phyloP scores from a whole-genome alignment of 2,797 vertebrate species.

The Craterocephalus amniculus region DNA sequence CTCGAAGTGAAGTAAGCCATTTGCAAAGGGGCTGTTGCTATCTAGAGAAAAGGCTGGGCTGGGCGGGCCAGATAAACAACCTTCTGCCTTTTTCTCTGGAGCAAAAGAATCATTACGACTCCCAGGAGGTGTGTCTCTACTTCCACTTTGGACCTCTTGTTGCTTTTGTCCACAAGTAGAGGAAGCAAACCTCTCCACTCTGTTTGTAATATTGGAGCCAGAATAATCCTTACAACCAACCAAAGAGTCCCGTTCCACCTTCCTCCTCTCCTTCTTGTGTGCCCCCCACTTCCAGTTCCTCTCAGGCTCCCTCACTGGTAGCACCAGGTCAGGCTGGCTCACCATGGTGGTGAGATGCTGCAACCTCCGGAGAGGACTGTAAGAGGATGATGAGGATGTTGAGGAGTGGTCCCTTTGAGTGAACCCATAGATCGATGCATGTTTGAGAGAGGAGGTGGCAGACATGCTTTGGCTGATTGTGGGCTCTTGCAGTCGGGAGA shows the following conservation, averaged over 20 bases:
- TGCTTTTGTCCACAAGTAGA: constrained; percentile 41
- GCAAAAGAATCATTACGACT: constrained; percentile 15
- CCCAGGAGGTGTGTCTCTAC: constrained; percentile 22
- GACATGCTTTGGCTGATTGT: constrained; percentile 77
- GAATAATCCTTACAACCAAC: constrained; percentile 52
- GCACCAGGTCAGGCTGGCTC: constrained; percentile 81
- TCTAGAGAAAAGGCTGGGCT: constrained; percentile 84
- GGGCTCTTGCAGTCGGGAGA: constrained; percentile 80
- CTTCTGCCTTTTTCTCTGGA: constrained; percentile 61
- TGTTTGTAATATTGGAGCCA: constrained; percentile 26
- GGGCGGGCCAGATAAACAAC: constrained; percentile 73
- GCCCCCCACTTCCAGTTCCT: constrained; percentile 64
- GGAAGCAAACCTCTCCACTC: constrained; percentile 28
- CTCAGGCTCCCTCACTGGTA: constrained; percentile 52
- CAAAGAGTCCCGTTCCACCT: constrained; percentile 47
- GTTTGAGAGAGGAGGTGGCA: constrained; percentile 73
- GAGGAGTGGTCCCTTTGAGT: constrained; percentile 78
- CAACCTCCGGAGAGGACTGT: constrained; percentile 88
- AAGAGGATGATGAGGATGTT: constrained; percentile 79
- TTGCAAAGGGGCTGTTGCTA: constrained; percentile 82
- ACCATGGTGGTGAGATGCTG: constrained; percentile 92
- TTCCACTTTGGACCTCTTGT: constrained; percentile 4
- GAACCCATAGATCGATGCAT: constrained; percentile 78
- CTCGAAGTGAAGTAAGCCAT: constrained; percentile 85
- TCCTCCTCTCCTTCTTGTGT: constrained; percentile 39